Evolutionary conservation across 2,113 vertebrate genomes (phyloP).

Genomic region (Mohoua ochrocephala): DNA sequence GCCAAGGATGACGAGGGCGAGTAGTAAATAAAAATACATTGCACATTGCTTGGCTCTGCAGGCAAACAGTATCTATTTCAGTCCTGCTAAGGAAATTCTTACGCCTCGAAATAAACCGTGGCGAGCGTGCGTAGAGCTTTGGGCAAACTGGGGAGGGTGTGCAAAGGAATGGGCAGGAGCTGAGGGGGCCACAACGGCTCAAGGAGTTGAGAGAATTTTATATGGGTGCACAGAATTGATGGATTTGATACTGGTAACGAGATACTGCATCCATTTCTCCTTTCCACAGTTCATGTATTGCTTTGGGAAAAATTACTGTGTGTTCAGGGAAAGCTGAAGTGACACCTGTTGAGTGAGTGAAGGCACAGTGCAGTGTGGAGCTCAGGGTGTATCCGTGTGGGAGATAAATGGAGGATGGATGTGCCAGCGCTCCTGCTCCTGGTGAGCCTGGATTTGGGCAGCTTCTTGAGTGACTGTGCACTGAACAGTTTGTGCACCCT

Average conservation of each 20-base stretch:
- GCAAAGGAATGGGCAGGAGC: neutral
- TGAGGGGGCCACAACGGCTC: neutral
- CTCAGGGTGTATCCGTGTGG: fast-evolving
- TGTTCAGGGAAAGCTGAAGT: neutral
- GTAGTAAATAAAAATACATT: slow-evolving; percentile 45
- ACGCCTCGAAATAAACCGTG: slow-evolving; percentile 23
- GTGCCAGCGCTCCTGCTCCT: neutral
- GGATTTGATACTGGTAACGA: neutral
- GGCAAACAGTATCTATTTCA: slow-evolving; percentile 45
- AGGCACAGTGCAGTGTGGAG: fast-evolving
- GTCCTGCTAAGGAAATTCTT: slow-evolving; percentile 44
- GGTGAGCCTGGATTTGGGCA: neutral
- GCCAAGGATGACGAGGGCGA: neutral
- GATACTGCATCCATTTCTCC: neutral
- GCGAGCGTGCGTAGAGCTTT: neutral
- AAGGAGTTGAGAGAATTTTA: neutral
- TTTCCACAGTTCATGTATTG: neutral
- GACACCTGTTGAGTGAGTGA: fast-evolving
- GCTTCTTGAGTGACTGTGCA: fast-evolving
- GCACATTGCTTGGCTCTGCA: neutral
- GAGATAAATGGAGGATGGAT: neutral
- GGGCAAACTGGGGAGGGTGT: neutral
- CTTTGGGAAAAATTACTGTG: neutral
- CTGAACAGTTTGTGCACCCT: neutral
- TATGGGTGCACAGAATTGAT: neutral